Percentiles rank a stretch among this genome's conserved stretches.
These are phyloP conservation scores for Chromobotia macracanthus DNA, from an alignment of 2,797 vertebrate species.

Conservation along the genomic window DNA sequence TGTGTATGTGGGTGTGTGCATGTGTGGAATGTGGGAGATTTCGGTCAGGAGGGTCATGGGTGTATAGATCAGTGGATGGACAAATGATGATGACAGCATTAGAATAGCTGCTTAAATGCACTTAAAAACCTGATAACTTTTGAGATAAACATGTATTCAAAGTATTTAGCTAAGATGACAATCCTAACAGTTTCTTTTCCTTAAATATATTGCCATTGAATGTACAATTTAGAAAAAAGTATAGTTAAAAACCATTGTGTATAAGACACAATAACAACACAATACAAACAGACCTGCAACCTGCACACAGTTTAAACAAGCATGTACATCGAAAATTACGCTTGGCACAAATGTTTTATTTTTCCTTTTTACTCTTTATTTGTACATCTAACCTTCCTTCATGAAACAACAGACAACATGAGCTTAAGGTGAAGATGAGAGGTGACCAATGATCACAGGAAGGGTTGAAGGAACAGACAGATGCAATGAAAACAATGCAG, in stretches of 20 bases:
- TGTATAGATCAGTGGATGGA: constrained; percentile 1
- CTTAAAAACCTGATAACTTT: background rate
- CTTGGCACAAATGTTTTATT: too few relatives aligned
- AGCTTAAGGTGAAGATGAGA: constrained; percentile 27
- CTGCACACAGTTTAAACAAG: too few relatives aligned
- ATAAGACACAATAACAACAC: too few relatives aligned
- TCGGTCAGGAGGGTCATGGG: background rate
- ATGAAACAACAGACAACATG: constrained; percentile 13
- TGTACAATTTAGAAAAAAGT: background rate
- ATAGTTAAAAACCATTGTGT: too few relatives aligned
- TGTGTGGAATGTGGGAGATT: background rate
- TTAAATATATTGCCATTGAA: background rate
- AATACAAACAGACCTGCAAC: too few relatives aligned
- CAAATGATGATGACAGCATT: background rate
- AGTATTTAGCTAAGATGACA: background rate
- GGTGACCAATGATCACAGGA: constrained; percentile 27
- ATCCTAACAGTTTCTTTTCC: background rate
- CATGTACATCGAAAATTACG: too few relatives aligned
- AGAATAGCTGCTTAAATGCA: background rate
- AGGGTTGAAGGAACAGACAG: constrained; percentile 14
- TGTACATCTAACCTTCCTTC: constrained; percentile 22
- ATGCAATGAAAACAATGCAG: constrained; percentile 39
- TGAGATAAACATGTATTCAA: too few relatives aligned
- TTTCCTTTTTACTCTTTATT: background rate
- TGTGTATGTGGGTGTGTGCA: background rate